A percentile compares a stretch with the other conserved stretches of the same genome.
Conservation (phyloP, 2,797 vertebrate species). For the Cuculus canorus region DNA sequence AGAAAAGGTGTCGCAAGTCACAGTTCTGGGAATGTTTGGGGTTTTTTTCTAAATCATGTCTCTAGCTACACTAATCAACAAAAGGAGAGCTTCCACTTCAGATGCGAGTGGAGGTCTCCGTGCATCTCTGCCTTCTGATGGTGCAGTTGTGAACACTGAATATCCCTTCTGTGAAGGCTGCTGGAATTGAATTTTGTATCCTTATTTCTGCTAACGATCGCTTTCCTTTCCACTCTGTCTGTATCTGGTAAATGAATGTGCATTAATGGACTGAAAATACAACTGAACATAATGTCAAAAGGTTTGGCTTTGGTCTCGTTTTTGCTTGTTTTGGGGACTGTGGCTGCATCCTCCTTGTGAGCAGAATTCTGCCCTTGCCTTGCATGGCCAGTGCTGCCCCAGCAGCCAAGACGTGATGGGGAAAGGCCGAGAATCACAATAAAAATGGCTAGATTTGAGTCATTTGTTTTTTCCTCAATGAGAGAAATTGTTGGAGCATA, state of each 20-base stretch:
- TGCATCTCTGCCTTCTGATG: neutral
- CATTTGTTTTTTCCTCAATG: neutral
- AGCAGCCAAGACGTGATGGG: neutral
- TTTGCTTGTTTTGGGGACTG: neutral
- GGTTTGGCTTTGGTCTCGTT: neutral
- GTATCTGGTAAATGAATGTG: constrained; percentile 56
- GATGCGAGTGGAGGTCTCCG: neutral
- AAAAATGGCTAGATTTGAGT: neutral
- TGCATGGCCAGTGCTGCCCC: neutral
- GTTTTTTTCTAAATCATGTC: neutral
- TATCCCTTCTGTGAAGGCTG: constrained; percentile 73
- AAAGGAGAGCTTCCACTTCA: constrained; percentile 17
- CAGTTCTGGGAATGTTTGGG: neutral
- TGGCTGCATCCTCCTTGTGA: neutral
- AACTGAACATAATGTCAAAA: neutral
- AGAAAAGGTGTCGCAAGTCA: neutral
- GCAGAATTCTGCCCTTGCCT: neutral
- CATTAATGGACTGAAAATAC: constrained; percentile 66
- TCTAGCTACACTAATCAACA: neutral
- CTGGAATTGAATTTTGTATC: constrained; percentile 47
- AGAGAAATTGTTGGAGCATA: neutral
- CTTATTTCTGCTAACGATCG: neutral
- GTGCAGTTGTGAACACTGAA: constrained; percentile 28
- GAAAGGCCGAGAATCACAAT: neutral
- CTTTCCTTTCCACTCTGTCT: constrained; percentile 14